phyloP scores from a whole-genome alignment of 2,888 invertebrate genomes.

The Lasioglossum pauxillum region DNA sequence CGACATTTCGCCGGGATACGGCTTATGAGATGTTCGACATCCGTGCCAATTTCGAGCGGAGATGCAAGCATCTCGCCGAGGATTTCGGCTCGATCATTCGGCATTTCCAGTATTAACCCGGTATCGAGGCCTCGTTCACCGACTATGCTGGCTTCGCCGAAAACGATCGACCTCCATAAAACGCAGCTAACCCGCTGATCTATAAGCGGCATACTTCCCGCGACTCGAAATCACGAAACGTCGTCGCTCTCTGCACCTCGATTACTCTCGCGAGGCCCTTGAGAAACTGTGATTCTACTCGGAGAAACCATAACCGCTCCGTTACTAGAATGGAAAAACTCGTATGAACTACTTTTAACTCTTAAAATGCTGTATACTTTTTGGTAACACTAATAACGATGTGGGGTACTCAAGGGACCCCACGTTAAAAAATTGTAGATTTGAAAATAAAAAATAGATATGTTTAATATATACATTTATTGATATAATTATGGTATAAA shows the following conservation, averaged over 20 bases:
- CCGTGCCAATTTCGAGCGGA: slow-evolving; percentile 55
- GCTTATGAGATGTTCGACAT: slow-evolving; percentile 63
- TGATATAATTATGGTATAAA: no score
- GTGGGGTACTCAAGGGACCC: no score
- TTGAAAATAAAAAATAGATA: no score
- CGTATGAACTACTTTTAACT: no score
- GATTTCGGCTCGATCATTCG: slow-evolving; percentile 42
- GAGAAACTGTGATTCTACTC: background rate
- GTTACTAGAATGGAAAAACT: background rate
- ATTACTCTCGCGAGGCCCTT: slow-evolving; percentile 18
- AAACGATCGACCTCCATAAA: slow-evolving; percentile 24
- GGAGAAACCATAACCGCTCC: background rate
- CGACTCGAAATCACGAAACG: background rate
- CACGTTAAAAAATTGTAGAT: no score
- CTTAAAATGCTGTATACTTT: no score
- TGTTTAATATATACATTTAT: no score
- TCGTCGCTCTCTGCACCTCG: background rate
- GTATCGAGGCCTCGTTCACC: slow-evolving; percentile 26
- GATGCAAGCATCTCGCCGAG: slow-evolving; percentile 55
- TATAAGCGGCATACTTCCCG: background rate
- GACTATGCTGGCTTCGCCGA: slow-evolving; percentile 30
- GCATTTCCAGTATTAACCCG: slow-evolving; percentile 54
- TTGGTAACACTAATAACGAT: no score
- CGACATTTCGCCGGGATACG: slow-evolving; percentile 52
- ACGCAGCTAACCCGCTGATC: slow-evolving; percentile 6